phyloP scores from a whole-genome alignment of 2,113 vertebrate genomes.

The Myrmophylax atrothorax region DNA sequence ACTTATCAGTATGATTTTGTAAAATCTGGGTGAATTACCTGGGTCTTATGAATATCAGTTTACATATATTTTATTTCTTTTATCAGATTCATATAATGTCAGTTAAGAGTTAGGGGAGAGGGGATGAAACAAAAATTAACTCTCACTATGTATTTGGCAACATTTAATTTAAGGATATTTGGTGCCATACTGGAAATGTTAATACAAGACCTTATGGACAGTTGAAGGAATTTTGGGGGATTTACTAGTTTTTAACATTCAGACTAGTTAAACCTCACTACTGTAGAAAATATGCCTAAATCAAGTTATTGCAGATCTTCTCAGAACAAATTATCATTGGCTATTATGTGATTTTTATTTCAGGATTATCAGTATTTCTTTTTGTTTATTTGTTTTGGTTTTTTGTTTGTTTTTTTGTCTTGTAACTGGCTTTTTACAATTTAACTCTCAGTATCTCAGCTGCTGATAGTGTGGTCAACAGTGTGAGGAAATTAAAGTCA shows the following conservation, averaged over 20 bases:
- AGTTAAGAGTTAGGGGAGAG: not conserved
- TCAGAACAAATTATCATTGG: not conserved
- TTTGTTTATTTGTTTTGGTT: no score
- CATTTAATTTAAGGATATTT: not conserved
- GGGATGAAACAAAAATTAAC: not conserved
- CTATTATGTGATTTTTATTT: not conserved
- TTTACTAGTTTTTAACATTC: not conserved
- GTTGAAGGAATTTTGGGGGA: not conserved
- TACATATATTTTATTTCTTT: not conserved
- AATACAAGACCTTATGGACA: not conserved
- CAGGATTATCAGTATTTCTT: not conserved
- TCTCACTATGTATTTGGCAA: not conserved
- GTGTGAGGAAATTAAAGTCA: not conserved
- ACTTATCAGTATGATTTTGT: not conserved
- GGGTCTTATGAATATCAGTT: not conserved
- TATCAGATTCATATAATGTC: not conserved
- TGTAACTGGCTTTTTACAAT: fast-evolving
- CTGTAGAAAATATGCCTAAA: not conserved
- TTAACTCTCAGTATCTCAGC: not conserved
- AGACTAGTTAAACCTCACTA: not conserved
- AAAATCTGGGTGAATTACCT: not conserved
- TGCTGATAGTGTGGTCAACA: not conserved
- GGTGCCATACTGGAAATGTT: not conserved
- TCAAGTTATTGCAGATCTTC: not conserved
- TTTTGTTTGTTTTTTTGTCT: not conserved